Conservation (phyloP, 2,888 invertebrate genomes). For the Sarcophaga carnaria region DNA sequence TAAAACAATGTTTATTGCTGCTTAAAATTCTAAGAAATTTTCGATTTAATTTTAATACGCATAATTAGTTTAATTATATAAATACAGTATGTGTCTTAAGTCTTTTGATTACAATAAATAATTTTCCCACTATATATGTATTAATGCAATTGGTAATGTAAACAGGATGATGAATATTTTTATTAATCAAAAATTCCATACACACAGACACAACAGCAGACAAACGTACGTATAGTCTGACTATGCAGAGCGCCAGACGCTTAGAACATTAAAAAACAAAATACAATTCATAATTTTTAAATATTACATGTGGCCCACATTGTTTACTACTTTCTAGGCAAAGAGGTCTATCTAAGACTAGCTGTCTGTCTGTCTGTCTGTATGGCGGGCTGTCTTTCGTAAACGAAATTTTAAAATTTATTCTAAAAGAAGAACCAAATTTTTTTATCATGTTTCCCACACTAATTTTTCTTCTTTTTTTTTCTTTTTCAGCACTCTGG, state of each 20-base stretch:
- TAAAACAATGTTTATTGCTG: too few species aligned
- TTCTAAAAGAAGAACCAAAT: slow-evolving; percentile 46
- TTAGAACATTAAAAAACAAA: slow-evolving; percentile 41
- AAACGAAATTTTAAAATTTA: slow-evolving; percentile 10
- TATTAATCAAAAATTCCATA: slow-evolving; percentile 64
- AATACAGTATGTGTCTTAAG: slow-evolving; percentile 30
- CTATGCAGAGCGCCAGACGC: slow-evolving; percentile 19
- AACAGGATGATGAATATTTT: not conserved
- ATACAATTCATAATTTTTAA: slow-evolving; percentile 66
- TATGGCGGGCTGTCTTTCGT: not conserved
- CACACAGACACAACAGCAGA: slow-evolving; percentile 45
- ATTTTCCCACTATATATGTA: slow-evolving; percentile 38
- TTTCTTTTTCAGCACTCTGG: slow-evolving; percentile 60
- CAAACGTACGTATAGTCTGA: not conserved
- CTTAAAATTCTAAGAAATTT: too few species aligned
- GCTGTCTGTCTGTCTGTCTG: not conserved
- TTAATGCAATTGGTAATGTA: slow-evolving; percentile 7
- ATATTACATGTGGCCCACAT: slow-evolving; percentile 65
- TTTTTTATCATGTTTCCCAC: slow-evolving; percentile 59
- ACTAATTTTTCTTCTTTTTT: slow-evolving; percentile 48
- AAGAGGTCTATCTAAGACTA: not conserved
- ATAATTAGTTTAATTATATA: not conserved
- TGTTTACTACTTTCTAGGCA: slow-evolving; percentile 4
- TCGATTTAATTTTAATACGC: not conserved
- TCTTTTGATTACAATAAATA: slow-evolving; percentile 30